Evolutionary conservation across 2,113 vertebrate species (phyloP), one percentile per base, ranked within the genome.

Genomic region (Notarius quadriscutis): DNA sequence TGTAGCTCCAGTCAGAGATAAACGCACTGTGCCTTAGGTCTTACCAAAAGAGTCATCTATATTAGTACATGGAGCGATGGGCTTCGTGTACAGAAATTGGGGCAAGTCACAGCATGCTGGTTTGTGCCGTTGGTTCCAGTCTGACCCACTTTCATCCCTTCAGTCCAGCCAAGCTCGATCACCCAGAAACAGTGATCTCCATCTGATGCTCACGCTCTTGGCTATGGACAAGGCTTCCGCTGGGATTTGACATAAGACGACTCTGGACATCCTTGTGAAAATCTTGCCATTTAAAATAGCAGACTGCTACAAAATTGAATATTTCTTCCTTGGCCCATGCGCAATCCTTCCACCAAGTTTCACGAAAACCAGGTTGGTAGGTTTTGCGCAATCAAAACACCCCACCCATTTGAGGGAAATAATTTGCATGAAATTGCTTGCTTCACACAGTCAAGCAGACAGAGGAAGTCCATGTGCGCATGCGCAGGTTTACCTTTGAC

Each of bases 121-220:
- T 57, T 69, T 69, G 83, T 74, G 10, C 89, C 82, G 20, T 48
- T 27, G 69, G 51, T 63, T 63, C 30, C 74, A 25, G 87, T 18
- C 87, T 75, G 84, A 88, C 83, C 79, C 69, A 79, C 81, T 90
- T 90, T 90, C 63, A 84, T 84, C 89, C 77, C 74, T 4, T 20
- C 18, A 27, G n/a, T 72, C 74, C 74, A 58, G 55, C 84, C 77
- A 48, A 18, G 62, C 50, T 63, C 57, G 48, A 63, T 88, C 84
- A 86, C 27, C 65, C 30, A 25, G 30, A 86, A 83, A 62, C 15
- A 30, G 69, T 20, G 10, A 62, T 83, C 82, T 50, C 67, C 72
- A 75, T 86, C 63, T 86, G 62, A 85, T 10, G 53, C 72, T 34
- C 72, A 41, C 30, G 11, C 53, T 58, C 27, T 84, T 14, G 5